Evolutionary conservation across 2,888 invertebrate genomes (phyloP).

Genomic region (Mimumesa dahlbomi): DNA sequence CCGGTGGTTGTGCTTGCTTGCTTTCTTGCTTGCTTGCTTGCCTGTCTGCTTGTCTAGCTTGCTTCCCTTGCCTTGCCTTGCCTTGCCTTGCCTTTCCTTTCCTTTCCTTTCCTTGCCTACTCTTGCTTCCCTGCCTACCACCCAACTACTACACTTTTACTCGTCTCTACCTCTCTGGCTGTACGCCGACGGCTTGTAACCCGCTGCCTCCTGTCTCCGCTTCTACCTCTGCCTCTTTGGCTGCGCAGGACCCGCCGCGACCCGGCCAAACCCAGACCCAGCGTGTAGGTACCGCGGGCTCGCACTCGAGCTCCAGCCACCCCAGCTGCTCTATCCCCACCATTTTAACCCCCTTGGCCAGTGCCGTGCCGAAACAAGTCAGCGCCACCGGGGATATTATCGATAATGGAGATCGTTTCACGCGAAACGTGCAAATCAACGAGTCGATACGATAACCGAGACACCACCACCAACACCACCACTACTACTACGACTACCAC

Average conservation of each 20-base stretch:
- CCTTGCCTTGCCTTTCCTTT: not conserved
- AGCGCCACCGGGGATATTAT: slow-evolving; percentile 19
- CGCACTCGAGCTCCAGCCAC: slow-evolving; percentile 69
- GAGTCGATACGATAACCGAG: too few relatives aligned
- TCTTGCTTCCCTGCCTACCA: not conserved
- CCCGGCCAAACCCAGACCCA: slow-evolving; percentile 74
- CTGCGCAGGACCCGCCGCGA: slow-evolving; percentile 69
- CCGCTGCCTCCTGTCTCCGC: slow-evolving; percentile 14
- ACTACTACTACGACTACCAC: too few relatives aligned
- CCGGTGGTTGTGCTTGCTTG: slow-evolving; percentile 52
- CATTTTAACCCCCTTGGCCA: slow-evolving; percentile 49
- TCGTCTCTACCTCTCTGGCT: slow-evolving; percentile 14
- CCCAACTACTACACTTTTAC: not conserved
- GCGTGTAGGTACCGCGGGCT: slow-evolving; percentile 68
- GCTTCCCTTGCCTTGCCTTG: not conserved
- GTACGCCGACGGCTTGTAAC: slow-evolving; percentile 14
- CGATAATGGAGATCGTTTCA: not conserved
- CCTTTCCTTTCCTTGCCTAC: not conserved
- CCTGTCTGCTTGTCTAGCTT: slow-evolving; percentile 17
- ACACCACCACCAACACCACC: too few relatives aligned
- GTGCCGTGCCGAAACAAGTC: slow-evolving; percentile 27
- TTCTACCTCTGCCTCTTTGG: slow-evolving; percentile 49
- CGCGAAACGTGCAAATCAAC: too few relatives aligned
- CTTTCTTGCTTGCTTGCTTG: slow-evolving; percentile 29
- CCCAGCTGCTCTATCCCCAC: slow-evolving; percentile 67